A percentile compares a stretch with the other conserved stretches of the same genome.
Evolutionary conservation across 2,113 vertebrate species (phyloP).

Genomic region (Tetrao urogallus): DNA sequence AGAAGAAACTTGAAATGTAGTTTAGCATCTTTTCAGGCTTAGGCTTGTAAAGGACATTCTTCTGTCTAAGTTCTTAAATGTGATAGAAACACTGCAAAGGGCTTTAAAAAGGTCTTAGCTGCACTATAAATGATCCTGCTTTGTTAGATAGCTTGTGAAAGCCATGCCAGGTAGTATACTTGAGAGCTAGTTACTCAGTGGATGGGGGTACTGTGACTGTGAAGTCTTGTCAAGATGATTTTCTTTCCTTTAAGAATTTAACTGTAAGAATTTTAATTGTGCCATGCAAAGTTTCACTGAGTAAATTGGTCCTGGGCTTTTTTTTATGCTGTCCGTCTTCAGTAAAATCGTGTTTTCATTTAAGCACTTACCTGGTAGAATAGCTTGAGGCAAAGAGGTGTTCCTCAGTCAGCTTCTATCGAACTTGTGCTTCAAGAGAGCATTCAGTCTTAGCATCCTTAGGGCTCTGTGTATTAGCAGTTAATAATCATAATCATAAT

Average conservation of each 20-base stretch:
- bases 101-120: background rate
- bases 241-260: background rate
- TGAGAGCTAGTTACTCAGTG: background rate
- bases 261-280: background rate
- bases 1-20: background rate
- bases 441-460: background rate
- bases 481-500: background rate
- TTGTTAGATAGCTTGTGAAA: background rate
- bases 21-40: background rate
- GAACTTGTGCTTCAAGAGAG: background rate
- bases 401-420: background rate
- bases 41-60: background rate
- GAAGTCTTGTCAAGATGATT: background rate
- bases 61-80: background rate
- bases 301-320: background rate
- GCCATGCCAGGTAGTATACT: background rate
- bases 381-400: background rate
- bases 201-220: background rate
- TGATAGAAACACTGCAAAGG: background rate
- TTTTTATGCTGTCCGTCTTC: background rate
- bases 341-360: background rate
- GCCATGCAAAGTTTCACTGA: background rate
- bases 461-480: background rate
- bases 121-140: background rate
- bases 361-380: background rate